Evolutionary conservation across 2,888 invertebrate species (phyloP), one percentile per base, ranked within the genome.

Genomic region (Dasysyrphus tricinctus): DNA sequence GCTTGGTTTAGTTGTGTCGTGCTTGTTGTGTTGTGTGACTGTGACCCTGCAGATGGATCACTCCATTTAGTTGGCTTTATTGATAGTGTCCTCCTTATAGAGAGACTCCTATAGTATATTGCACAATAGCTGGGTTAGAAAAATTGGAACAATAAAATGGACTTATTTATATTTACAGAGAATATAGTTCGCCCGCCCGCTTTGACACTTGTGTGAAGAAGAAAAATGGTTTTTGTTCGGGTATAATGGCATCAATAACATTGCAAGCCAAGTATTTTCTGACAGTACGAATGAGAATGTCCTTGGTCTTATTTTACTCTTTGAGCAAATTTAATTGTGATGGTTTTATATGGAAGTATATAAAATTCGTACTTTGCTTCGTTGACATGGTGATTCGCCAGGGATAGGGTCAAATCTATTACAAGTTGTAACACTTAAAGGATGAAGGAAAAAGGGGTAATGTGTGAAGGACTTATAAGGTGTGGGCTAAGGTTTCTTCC

Each of bases 41-140:
- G 65, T 76, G 80, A 84, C 80, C 80, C 72, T 49, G 47, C 75
- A 84, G 51, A 85, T 81, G 74, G 77, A 74, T 85, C 72, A 67
- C 73, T 85, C 73, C 51, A 73, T 77, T 85, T 77, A 63, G 80
- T 67, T 54, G 67, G 56, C 75, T 63, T 65, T 57, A 72, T 75
- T 72, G 54, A 34, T 76, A 51, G 61, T 67, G 72, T 80, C 61
- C 34, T 65, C 34, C 42, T 44, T 37, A 49, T 61, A 11, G 3
- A 9, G 29, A 42, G 42, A 9, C 5, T 29, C 4, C 4, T 47
- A 19, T 34, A 2, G 24, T 24, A 37, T 73, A 74, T 82, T 16
- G 67, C 54, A 73, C 80, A 79, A 74, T 51, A 51, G 75, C 14
- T 65, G 70, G 65, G 69, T 57, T 65, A 70, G 61, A 75, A 59